Evolutionary conservation across 2,113 vertebrate species (phyloP), one percentile per base, ranked within the genome.

Genomic region (Meleagris gallopavo): DNA sequence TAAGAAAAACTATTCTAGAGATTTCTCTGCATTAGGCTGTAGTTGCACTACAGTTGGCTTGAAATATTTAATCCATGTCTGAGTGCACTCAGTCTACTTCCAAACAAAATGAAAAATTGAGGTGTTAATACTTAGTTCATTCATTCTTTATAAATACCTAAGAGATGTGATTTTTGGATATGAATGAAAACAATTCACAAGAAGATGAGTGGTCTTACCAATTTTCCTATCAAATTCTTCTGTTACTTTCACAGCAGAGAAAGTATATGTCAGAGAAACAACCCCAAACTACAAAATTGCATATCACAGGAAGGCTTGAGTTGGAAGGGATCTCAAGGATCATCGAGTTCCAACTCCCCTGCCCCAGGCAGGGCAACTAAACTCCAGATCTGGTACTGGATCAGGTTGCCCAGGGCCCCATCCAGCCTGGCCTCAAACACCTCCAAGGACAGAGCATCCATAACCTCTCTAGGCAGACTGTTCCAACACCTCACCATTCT

Each of bases 61-160:
- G 90, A 96, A 91, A 90, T 86, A 93, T 74, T 79, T 73, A 92
- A 85, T 46, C 30, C 38, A 27, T 54, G n/a, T 75, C 66, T 95
- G 94, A 95, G 93, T 4, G 13, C 57, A 85, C 19, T 84, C 65
- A 70, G 79, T 81, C 77, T 46, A 66, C 83, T 97, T 96, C 54
- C 89, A 95, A 88, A 61, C 45, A 88, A 52, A 45, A 83, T 45
- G 80, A 84, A 95, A 90, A 70, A 93, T 65, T 86, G 41, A 97
- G 90, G 60, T 43, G 41, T 58, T 62, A 95, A 95, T 74, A 84
- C 72, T 96, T 93, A 96, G 54, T 58, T 95, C 57, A 94, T 97
- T 95, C 92, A 95, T 97, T 97, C 83, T 91, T 97, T 88, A 89
- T 88, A 88, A 91, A 54, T 52, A 83, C 13, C 34, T 62, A 82